Evolutionary conservation across 2,113 vertebrate species (phyloP), one percentile per base, ranked within the genome.

Genomic region (Tragelaphus imberbis): DNA sequence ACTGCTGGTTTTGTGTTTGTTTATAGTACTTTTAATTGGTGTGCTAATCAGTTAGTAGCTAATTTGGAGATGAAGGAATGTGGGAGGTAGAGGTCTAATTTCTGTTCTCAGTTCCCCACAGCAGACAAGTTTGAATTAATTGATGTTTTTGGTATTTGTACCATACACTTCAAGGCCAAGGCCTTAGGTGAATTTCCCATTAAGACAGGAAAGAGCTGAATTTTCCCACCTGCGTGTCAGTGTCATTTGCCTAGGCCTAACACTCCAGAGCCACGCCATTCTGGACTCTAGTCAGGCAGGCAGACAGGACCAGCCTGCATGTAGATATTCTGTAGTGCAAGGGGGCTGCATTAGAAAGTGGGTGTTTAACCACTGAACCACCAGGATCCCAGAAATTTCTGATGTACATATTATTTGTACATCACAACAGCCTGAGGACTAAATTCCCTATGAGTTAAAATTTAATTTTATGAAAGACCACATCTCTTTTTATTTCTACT

Each of bases 91-190:
- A 96, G 82, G 75, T 96, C 28, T 96, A 96, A 93, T 97, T 96
- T 97, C 89, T 97, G 84, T 96, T 98, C 95, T 97, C 86, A 90
- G 94, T 65, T 94, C 94, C 82, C 86, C 81, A 94, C 36, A 61
- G 95, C 97, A 93, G 84, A 90, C 90, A 97, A 77, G 84, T 95
- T 97, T 95, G 94, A 98, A 95, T 95, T 98, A 98, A 97, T 97
- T 97, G 95, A 91, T 98, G 98, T 97, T 98, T 97, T 97, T 84
- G 91, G 93, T 98, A 75, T 95, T 91, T 94, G 80, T 94, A 96
- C 97, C 71, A 82, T 90, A 53, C 56, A 97, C 91, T 98, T 98
- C 96, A 94, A 95, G 90, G 96, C 93, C 71, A 96, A 97, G 49
- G 97, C 96, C 93, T 95, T 97, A 95, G 87, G 96, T 97, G 65